Conservation (phyloP, 2,113 vertebrate species). For the Brevimyrus niger region DNA sequence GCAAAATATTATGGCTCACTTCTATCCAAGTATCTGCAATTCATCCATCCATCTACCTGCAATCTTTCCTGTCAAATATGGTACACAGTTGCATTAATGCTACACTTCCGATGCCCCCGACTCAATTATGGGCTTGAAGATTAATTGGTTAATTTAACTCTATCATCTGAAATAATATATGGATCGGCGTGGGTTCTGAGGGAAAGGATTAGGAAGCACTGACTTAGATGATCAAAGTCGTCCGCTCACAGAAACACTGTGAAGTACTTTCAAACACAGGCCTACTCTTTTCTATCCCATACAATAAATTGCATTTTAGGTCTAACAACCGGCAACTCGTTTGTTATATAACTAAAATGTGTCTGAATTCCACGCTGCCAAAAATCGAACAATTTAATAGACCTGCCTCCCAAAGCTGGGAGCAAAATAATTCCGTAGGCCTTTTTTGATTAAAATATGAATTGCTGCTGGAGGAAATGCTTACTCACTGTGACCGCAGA, state of each 20-base stretch:
- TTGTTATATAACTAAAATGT: not conserved
- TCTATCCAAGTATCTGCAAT: not conserved
- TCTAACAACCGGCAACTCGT: not conserved
- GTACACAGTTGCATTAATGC: not conserved
- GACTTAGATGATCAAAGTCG: not conserved
- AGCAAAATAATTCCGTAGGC: not conserved
- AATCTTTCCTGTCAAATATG: not conserved
- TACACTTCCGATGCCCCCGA: not conserved
- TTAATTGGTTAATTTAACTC: not conserved
- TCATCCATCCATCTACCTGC: not conserved
- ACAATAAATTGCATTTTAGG: not conserved
- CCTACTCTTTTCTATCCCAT: not conserved
- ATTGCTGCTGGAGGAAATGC: not conserved
- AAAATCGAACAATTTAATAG: not conserved
- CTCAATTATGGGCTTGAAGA: not conserved
- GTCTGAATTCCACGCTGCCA: not conserved
- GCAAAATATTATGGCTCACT: not conserved
- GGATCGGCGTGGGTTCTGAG: not conserved
- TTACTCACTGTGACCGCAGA: not conserved
- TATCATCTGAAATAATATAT: not conserved
- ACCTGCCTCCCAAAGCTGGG: not conserved
- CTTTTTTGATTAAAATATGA: conserved; percentile 1
- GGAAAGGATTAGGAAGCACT: not conserved
- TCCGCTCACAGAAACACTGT: not conserved
- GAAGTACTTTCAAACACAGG: not conserved